Percentiles rank a stretch among this genome's conserved stretches.
These are phyloP conservation scores for Corynorhinus townsendii DNA, from an alignment of 2,113 vertebrate genomes.

Conservation along the genomic window DNA sequence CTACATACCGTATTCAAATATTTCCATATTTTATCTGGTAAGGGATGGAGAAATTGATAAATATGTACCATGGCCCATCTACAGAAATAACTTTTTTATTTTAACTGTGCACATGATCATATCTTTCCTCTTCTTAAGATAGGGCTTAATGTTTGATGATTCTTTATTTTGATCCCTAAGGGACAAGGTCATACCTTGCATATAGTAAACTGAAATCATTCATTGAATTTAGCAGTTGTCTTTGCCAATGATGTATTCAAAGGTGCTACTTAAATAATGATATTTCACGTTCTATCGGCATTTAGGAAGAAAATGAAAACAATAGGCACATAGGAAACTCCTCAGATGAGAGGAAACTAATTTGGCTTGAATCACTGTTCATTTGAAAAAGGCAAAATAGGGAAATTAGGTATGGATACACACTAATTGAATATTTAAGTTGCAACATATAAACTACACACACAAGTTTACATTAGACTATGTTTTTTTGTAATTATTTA, in stretches of 20 bases:
- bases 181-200: neutral
- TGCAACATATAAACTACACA: neutral
- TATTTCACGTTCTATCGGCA: neutral
- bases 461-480: neutral
- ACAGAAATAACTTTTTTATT: neutral
- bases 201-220: neutral
- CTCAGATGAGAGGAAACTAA: neutral
- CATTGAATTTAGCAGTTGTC: neutral
- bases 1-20: neutral
- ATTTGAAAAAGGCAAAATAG: neutral
- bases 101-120: neutral
- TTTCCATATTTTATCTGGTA: neutral
- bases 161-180: neutral
- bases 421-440: neutral
- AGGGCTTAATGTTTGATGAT: neutral
- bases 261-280: neutral
- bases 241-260: neutral
- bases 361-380: neutral
- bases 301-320: neutral
- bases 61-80: neutral
- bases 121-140: neutral
- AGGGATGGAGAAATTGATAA: neutral
- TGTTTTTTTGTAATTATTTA: neutral
- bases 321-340: neutral
- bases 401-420: neutral